Evolutionary conservation across 2,888 invertebrate species (phyloP).

Genomic region (Girardia tigrina): DNA sequence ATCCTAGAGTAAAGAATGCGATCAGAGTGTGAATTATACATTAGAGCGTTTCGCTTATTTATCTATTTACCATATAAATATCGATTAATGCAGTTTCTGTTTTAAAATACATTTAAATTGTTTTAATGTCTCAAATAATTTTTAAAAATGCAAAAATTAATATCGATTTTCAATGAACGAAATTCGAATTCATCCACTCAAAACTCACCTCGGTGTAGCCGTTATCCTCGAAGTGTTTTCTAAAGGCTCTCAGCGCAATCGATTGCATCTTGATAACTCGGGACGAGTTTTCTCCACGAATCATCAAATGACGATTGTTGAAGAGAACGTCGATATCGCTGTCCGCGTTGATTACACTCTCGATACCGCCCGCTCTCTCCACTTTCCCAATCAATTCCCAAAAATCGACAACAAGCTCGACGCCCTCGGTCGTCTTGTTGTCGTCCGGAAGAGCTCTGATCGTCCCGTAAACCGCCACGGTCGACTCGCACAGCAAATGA

Average conservation of each 20-base stretch:
- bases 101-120: no score
- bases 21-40: no score
- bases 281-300: background rate
- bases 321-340: background rate
- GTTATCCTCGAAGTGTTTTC: background rate
- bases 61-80: no score
- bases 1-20: no score
- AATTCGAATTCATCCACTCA: no score
- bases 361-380: conserved; percentile 97
- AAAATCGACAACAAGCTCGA: conserved; percentile 90
- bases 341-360: conserved; percentile 55
- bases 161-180: no score
- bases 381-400: conserved; percentile 92
- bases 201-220: background rate
- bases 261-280: background rate
- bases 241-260: background rate
- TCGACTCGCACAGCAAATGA: conserved; percentile 60
- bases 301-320: background rate
- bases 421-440: conserved; percentile 71
- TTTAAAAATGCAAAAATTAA: no score
- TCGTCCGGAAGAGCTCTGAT: conserved; percentile 90
- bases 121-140: no score
- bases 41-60: no score
- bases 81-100: no score
- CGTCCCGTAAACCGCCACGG: conserved; percentile 73